phyloP scores from a whole-genome alignment of 2,113 vertebrate genomes.

The Pantherophis guttatus region DNA sequence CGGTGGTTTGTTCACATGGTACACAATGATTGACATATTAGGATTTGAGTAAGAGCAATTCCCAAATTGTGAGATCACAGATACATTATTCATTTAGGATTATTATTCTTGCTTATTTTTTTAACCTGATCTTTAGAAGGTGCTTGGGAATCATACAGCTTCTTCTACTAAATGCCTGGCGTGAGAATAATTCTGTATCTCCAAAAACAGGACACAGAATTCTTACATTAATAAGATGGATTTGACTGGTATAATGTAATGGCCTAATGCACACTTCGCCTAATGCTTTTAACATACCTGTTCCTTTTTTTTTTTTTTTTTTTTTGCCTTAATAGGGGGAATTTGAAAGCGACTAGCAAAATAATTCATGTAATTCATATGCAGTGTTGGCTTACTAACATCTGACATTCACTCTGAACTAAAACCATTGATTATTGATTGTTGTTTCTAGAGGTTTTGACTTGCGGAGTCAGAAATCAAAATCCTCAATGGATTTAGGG shows the following conservation, averaged over 20 bases:
- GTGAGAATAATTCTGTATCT: neutral
- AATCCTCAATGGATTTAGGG: neutral
- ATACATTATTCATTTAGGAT: neutral
- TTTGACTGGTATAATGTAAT: neutral
- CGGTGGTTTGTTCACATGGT: neutral
- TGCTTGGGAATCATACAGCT: neutral
- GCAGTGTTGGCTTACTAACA: neutral
- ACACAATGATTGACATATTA: rapidly evolving
- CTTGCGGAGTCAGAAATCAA: neutral
- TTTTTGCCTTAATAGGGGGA: neutral
- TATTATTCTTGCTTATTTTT: slow-evolving; percentile 6
- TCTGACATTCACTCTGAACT: neutral
- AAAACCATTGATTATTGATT: neutral
- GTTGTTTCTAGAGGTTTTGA: neutral
- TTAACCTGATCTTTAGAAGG: slow-evolving; percentile 34
- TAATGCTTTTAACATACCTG: neutral
- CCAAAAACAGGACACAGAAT: neutral
- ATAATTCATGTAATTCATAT: neutral
- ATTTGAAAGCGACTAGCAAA: neutral
- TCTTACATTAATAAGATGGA: rapidly evolving
- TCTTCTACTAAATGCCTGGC: slow-evolving; percentile 2
- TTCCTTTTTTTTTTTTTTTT: neutral
- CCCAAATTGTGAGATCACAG: neutral
- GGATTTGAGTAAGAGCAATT: neutral
- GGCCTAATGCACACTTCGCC: neutral